Percentiles rank a stretch among this genome's conserved stretches.
Evolutionary conservation across 1,140 invertebrate genomes (phyloP).

Genomic region (Tetramorium alpestre): DNA sequence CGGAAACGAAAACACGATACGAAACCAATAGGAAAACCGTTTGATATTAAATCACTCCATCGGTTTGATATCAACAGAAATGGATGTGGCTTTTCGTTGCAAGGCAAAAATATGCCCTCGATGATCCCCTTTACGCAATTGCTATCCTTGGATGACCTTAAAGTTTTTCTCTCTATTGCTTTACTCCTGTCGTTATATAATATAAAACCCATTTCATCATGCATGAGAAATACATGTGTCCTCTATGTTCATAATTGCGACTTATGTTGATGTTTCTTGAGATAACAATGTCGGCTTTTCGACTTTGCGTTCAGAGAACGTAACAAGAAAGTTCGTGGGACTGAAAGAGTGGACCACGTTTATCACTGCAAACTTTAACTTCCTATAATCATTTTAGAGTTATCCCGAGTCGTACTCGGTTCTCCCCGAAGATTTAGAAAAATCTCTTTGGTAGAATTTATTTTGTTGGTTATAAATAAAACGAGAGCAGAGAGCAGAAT

Average conservation of each 20-base stretch:
- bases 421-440: neutral
- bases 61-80: constrained; percentile 13
- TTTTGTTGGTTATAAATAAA: neutral
- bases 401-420: neutral
- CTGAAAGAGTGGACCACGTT: constrained; percentile 10
- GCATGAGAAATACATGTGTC: neutral
- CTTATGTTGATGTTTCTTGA: neutral
- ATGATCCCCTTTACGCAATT: neutral
- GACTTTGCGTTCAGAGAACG: neutral
- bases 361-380: neutral
- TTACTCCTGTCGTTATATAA: neutral
- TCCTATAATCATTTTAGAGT: neutral
- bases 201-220: neutral
- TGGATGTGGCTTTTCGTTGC: neutral
- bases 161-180: neutral
- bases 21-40: constrained; percentile 11
- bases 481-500: neutral
- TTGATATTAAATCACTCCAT: constrained; percentile 26
- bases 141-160: neutral
- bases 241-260: neutral
- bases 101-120: neutral
- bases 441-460: neutral
- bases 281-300: neutral
- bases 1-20: constrained; percentile 20
- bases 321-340: neutral